Conservation (phyloP, 2,888 invertebrate genomes). For the Drosophila ustulata region DNA sequence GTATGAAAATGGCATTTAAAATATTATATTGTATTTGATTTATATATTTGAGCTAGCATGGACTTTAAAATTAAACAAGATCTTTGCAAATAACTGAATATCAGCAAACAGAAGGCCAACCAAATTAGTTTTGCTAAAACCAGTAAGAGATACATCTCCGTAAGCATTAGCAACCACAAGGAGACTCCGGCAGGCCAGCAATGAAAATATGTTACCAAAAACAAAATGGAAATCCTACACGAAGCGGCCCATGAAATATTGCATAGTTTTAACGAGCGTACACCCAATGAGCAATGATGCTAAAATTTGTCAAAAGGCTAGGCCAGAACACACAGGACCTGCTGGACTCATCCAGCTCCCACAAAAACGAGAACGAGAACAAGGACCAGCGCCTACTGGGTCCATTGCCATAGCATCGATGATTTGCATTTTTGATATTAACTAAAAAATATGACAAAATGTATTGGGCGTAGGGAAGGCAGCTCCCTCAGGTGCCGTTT, state of each 20-base stretch:
- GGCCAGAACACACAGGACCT: neutral
- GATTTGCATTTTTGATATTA: slow-evolving; percentile 80
- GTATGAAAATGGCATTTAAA: too few species aligned
- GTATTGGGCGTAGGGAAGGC: slow-evolving; percentile 11
- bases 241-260: slow-evolving; percentile 62
- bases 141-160: neutral
- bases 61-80: slow-evolving; percentile 1
- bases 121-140: slow-evolving; percentile 17
- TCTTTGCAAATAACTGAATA: slow-evolving; percentile 9
- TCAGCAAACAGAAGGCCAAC: slow-evolving; percentile 26
- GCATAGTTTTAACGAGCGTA: slow-evolving; percentile 61
- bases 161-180: slow-evolving; percentile 29
- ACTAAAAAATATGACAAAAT: slow-evolving; percentile 76
- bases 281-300: slow-evolving; percentile 58
- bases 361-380: neutral
- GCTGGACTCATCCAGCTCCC: too few species aligned
- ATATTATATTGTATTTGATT: too few species aligned
- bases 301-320: slow-evolving; percentile 70
- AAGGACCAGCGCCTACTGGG: neutral
- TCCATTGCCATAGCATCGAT: slow-evolving; percentile 47
- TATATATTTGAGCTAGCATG: too few species aligned
- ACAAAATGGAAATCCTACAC: slow-evolving; percentile 53
- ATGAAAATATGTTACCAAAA: slow-evolving; percentile 24
- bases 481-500: slow-evolving; percentile 33
- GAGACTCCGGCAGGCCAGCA: slow-evolving; percentile 1